Base-by-base conservation (phyloP, 1,140 invertebrate species). In the Diorhabda carinulata region DNA sequence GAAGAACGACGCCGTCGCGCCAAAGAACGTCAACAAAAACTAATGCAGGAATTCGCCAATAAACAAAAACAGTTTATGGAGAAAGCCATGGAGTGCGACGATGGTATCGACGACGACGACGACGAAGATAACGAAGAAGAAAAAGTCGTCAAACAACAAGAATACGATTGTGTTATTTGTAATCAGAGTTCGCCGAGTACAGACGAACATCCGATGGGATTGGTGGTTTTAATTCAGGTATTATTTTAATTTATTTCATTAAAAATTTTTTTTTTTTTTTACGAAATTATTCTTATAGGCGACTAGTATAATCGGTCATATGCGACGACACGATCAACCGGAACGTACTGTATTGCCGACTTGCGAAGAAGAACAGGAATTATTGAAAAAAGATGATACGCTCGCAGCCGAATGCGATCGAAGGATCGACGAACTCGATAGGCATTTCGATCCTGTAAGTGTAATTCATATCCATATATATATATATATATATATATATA, bases 111-210 rank as follows among this genome's bases (percentile, higher is more conserved):
- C 9, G 56, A 62, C 69, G 47, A 64, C 64, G 61, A 43, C n/a
- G 4, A 61, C 7, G 68, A 72, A 52, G 69, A 47, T 45, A 68
- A 72, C 61, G 70, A 72, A 45, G 64, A 74, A 45, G 86, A 87
- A 57, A 88, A 89, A 57, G 83, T 85, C 44, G 74, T 82, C 75
- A 90, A 84, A 78, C 88, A 88, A 81, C 88, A 88, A 78, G 92
- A 94, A 81, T 98, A 96, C 81, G 93, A 97, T 80, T 98, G 97
- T 85, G 95, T 96, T 61, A 98, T 98, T 76, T 98, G 96, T 82
- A 94, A 92, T 83, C 92, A 94, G 83, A 93, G 92, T 63, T 91
- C 93, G 57, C 87, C 92, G 5, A 93, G 92, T 74, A 93, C 89
- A 1, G 88, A 91, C 75, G 88, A 92, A 7, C 91, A 95, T 82